Percentiles rank a stretch among this genome's conserved stretches.
phyloP scores from a whole-genome alignment of 2,888 invertebrate genomes.

The Drosophila colorata region DNA sequence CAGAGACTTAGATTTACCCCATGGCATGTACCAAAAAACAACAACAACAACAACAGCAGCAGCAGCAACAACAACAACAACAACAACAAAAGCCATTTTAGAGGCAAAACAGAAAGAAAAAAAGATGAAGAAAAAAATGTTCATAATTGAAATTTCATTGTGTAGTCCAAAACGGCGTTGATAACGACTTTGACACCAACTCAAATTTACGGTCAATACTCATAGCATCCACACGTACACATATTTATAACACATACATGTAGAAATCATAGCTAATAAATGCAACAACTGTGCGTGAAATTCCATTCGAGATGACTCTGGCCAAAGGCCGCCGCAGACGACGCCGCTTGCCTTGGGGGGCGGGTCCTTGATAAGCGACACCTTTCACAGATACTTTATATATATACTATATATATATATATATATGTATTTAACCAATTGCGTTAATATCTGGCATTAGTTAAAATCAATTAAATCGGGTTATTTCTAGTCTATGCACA shows the following conservation, averaged over 20 bases:
- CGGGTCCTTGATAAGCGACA: constrained; percentile 37
- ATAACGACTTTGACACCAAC: constrained; percentile 29
- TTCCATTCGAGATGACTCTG: constrained; percentile 15
- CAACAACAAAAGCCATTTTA: too few relatives aligned
- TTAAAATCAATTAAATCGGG: too few relatives aligned
- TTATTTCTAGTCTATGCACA: background rate
- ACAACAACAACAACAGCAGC: background rate
- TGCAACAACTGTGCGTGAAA: constrained; percentile 22
- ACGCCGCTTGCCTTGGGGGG: background rate
- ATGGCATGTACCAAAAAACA: constrained; percentile 1
- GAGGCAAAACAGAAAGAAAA: background rate
- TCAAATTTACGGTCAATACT: constrained; percentile 29
- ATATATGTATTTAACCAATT: too few relatives aligned
- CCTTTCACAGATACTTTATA: too few relatives aligned
- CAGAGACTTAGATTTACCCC: constrained; percentile 12
- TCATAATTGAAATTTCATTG: constrained; percentile 20
- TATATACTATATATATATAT: too few relatives aligned
- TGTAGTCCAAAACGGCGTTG: constrained; percentile 17
- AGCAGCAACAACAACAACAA: background rate
- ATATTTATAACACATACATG: background rate
- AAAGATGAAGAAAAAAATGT: background rate
- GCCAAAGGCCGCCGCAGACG: constrained; percentile 39
- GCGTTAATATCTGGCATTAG: too few relatives aligned
- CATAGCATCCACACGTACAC: background rate
- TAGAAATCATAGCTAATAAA: constrained; percentile 11